A percentile compares a stretch with the other conserved stretches of the same genome.
phyloP scores from a whole-genome alignment of 2,797 vertebrate species.

The Tragopan temminckii region DNA sequence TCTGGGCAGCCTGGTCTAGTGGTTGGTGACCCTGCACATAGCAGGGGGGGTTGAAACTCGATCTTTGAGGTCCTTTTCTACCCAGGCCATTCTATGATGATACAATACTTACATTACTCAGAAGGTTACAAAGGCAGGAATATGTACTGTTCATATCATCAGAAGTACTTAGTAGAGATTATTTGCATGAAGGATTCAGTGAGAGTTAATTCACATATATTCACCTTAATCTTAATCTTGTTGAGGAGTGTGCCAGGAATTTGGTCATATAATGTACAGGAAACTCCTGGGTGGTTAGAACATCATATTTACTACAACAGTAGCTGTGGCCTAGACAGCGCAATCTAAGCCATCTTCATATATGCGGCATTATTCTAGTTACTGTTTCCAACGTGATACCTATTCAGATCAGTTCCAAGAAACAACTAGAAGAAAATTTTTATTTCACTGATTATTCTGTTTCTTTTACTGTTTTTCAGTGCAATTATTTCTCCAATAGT shows the following conservation, averaged over 20 bases:
- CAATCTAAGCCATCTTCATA: neutral
- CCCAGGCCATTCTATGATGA: no score
- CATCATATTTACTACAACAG: neutral
- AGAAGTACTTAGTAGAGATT: neutral
- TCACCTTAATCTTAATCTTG: neutral
- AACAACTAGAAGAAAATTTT: neutral
- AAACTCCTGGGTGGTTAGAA: neutral
- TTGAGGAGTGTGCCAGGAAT: neutral
- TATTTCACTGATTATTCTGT: fast-evolving
- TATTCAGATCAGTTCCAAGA: neutral
- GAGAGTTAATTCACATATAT: fast-evolving
- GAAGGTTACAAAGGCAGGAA: neutral
- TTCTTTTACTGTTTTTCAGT: neutral
- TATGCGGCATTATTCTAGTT: neutral
- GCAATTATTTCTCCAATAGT: neutral
- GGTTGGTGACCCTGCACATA: no score
- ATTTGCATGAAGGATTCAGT: neutral
- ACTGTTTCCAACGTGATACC: neutral
- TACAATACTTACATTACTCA: neutral
- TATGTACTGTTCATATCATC: neutral
- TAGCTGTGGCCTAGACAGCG: neutral
- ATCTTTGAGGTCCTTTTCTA: no score
- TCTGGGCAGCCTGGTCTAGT: no score
- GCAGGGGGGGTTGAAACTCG: no score
- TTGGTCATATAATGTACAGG: neutral